Conservation (phyloP, 1,140 invertebrate genomes). For the Eumaeus atala region DNA sequence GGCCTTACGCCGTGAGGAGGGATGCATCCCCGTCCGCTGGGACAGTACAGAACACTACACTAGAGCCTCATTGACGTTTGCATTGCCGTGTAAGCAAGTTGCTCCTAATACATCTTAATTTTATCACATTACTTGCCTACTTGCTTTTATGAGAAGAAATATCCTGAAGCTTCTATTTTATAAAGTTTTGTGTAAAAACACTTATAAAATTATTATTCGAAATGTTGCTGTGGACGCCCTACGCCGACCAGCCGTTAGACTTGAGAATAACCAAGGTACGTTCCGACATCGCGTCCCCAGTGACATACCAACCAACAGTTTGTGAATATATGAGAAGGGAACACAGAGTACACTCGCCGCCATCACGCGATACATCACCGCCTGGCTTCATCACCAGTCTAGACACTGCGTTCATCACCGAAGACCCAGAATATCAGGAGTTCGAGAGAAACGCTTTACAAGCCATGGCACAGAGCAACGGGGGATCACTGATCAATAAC, state of each 20-base stretch:
- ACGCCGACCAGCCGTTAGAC: slow-evolving; percentile 40
- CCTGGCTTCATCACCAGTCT: background rate
- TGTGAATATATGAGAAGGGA: too few species aligned
- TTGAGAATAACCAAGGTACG: slow-evolving; percentile 29
- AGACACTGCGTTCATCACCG: slow-evolving; percentile 31
- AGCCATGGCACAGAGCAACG: slow-evolving; percentile 77
- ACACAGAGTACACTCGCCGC: background rate
- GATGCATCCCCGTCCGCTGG: background rate
- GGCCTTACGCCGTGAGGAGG: too few species aligned
- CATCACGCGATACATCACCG: slow-evolving; percentile 2
- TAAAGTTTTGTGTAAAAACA: too few species aligned
- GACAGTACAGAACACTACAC: too few species aligned
- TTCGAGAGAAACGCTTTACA: slow-evolving; percentile 80
- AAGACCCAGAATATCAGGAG: slow-evolving; percentile 77
- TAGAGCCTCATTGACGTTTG: too few species aligned
- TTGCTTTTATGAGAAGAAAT: too few species aligned
- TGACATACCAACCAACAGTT: background rate
- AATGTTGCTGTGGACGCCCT: slow-evolving; percentile 43
- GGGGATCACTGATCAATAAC: slow-evolving; percentile 70
- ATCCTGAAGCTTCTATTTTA: too few species aligned
- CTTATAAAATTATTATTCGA: background rate
- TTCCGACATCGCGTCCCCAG: background rate
- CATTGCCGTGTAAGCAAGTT: too few species aligned
- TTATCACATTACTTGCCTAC: too few species aligned
- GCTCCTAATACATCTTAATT: too few species aligned